Evolutionary conservation across 37 sponge, comb jelly and placozoan species (phyloP).

Genomic region (Haliclona indistincta): DNA sequence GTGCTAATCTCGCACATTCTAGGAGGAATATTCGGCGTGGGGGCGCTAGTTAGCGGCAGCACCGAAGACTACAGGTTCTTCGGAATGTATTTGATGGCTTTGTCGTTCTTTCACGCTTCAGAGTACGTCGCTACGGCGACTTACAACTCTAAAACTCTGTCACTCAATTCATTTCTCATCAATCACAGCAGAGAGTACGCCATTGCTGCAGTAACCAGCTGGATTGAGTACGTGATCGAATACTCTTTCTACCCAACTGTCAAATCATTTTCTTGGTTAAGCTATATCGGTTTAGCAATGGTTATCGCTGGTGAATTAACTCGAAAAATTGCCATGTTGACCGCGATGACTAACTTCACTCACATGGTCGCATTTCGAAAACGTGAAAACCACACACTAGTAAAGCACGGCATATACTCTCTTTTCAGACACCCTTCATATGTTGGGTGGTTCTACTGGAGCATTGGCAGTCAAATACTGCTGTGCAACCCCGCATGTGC

Average conservation of each 20-base stretch:
- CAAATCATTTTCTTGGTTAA: constrained; percentile 44
- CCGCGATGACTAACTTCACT: constrained; percentile 89
- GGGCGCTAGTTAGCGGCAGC: constrained; percentile 1
- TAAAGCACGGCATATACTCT: constrained; percentile 83
- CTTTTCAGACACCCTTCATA: constrained; percentile 92
- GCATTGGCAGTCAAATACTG: constrained; percentile 90
- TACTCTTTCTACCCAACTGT: constrained; percentile 54
- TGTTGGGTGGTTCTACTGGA: constrained; percentile 98
- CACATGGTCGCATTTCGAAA: constrained; percentile 73
- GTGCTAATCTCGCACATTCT: constrained; percentile 34
- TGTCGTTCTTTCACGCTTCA: constrained; percentile 91
- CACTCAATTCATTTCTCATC: constrained; percentile 84
- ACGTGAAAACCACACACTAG: constrained; percentile 65
- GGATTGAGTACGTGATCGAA: constrained; percentile 85
- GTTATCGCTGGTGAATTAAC: constrained; percentile 73
- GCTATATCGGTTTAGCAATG: constrained; percentile 56
- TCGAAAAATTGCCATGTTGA: constrained; percentile 90
- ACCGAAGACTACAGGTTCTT: constrained; percentile 22
- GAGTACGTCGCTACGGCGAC: constrained; percentile 89
- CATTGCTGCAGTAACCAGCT: constrained; percentile 74
- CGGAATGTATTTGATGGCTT: constrained; percentile 72
- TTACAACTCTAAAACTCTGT: constrained; percentile 74
- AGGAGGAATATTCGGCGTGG: constrained; percentile 42
- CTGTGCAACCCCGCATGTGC: constrained; percentile 90
- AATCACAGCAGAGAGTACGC: constrained; percentile 91